Percentiles rank a stretch among this genome's conserved stretches.
Conservation (phyloP, 2,113 vertebrate genomes). For the Pitta sordida region DNA sequence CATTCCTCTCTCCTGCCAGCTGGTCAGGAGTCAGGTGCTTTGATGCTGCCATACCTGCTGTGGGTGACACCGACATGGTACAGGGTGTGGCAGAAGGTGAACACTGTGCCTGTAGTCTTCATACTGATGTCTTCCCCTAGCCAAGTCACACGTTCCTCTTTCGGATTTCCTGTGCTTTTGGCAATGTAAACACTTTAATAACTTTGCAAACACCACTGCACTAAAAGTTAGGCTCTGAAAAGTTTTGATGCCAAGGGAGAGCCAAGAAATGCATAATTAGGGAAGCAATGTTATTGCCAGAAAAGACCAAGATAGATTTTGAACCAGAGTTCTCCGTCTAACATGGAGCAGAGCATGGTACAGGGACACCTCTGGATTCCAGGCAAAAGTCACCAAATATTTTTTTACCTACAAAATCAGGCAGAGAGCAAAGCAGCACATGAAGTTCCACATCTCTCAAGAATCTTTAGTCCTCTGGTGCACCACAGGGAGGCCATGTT, state of each 20-base stretch:
- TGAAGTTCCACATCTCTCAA: background rate
- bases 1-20: background rate
- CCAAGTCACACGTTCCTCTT: background rate
- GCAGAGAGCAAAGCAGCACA: background rate
- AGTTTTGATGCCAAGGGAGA: background rate
- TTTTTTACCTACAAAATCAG: background rate
- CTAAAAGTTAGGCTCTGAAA: background rate
- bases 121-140: background rate
- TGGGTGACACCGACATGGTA: rapidly evolving
- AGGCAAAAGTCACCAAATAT: background rate
- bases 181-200: background rate
- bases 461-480: background rate
- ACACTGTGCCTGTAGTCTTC: too few relatives aligned
- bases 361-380: background rate
- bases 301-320: background rate
- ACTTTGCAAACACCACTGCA: background rate
- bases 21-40: background rate
- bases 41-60: background rate
- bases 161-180: background rate
- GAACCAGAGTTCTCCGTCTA: background rate
- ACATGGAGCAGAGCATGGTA: background rate
- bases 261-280: background rate
- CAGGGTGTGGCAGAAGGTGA: background rate
- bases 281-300: background rate
- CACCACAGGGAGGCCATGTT: background rate